These are phyloP conservation scores for Craseonycteris thonglongyai DNA, from an alignment of 2,113 vertebrate species.

Conservation along the genomic window DNA sequence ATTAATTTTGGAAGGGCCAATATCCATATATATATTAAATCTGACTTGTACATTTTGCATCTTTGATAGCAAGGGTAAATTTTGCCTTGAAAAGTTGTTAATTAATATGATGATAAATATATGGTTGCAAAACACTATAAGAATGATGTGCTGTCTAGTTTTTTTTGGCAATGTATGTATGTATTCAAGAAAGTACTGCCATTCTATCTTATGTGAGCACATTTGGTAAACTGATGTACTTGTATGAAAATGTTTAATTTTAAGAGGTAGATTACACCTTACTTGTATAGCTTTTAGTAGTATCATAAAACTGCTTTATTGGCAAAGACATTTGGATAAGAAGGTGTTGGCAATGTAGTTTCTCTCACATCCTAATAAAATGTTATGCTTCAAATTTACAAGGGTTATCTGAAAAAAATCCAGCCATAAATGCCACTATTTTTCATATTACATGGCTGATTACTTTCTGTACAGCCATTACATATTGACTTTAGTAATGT, in stretches of 20 bases:
- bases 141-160: neutral
- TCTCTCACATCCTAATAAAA: neutral
- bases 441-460: no score
- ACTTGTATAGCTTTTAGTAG: neutral
- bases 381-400: conserved; percentile 28
- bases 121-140: neutral
- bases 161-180: neutral
- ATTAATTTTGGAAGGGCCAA: neutral
- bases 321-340: neutral
- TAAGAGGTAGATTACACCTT: neutral
- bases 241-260: conserved; percentile 11
- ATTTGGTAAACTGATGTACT: neutral
- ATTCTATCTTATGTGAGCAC: neutral
- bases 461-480: no score
- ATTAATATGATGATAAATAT: neutral
- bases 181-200: neutral
- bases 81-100: neutral
- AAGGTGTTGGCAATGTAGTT: neutral
- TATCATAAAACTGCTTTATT: neutral
- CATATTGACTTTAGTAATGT: neutral
- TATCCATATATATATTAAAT: neutral
- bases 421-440: no score
- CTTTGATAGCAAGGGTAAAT: neutral
- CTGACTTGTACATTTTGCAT: neutral
- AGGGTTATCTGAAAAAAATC: no score